Evolutionary conservation across 2,888 invertebrate genomes (phyloP).

Genomic region (Melieria omissa): DNA sequence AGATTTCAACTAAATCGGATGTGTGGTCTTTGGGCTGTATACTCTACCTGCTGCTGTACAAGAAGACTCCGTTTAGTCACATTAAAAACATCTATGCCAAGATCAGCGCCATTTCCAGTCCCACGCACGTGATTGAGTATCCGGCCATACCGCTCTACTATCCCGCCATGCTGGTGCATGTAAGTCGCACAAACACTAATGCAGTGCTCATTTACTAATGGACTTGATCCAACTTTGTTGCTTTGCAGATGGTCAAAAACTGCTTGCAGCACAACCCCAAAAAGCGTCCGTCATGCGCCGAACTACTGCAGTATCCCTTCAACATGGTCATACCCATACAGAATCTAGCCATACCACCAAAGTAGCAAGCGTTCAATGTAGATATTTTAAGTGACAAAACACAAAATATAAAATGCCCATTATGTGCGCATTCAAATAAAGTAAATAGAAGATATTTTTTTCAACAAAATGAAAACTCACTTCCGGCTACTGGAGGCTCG

Average conservation of each 20-base stretch:
- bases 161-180: slow-evolving; percentile 64
- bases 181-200: slow-evolving; percentile 44
- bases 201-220: background rate
- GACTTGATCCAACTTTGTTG: slow-evolving; percentile 14
- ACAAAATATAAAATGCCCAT: too few species aligned
- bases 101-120: slow-evolving; percentile 81
- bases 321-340: slow-evolving; percentile 65
- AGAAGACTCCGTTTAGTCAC: slow-evolving; percentile 90
- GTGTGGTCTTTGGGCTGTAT: slow-evolving; percentile 99
- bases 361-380: slow-evolving; percentile 29
- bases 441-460: background rate
- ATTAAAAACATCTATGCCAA: slow-evolving; percentile 78
- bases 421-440: too few species aligned
- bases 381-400: background rate
- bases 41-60: slow-evolving; percentile 90
- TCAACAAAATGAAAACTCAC: background rate
- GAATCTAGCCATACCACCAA: slow-evolving; percentile 52
- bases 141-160: slow-evolving; percentile 71
- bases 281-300: slow-evolving; percentile 62
- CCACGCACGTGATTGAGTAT: slow-evolving; percentile 79
- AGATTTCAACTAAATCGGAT: slow-evolving; percentile 93
- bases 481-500: too few species aligned
- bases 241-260: slow-evolving; percentile 61
- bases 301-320: slow-evolving; percentile 65
- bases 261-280: slow-evolving; percentile 65